Base-by-base conservation (phyloP, 2,797 vertebrate species). In the Zalophus californianus region DNA sequence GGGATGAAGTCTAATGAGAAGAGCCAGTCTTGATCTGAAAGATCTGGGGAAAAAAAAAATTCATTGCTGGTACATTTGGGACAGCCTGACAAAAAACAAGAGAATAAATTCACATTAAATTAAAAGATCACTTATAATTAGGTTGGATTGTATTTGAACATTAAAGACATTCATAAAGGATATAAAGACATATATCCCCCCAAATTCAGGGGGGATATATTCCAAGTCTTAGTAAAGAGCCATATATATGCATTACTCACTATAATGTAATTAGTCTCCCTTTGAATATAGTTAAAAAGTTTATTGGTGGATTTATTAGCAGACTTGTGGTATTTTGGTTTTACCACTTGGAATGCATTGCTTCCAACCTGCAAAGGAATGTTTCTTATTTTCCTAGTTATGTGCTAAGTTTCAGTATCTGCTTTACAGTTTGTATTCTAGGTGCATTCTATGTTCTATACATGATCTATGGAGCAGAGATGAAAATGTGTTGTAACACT, bases 401-500 rank as follows among this genome's bases (percentile, higher is more conserved):
- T 68, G 25, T 80, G 52, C 79, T 94, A 84, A 72, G n/a, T 66
- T 95, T 96, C 56, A 72, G 38, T 38, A 68, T 86, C 66, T 91
- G 77, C 48, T 86, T 95, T 79, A 70, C 52, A 92, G 35, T 92
- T 96, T 95, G 85, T 27, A 86, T 96, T 97, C 66, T 54, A 94
- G 66, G 56, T 86, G 16, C 38, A 62, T 85, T 68, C 85, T 91
- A 56, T 72, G 56, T 94, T 95, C 88, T 91, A 82, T 78, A 80
- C 83, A 93, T 85, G 79, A 94, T 93, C 82, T 89, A 20, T 27
- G 32, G 73, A 93, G 95, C 66, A 96, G 86, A 95, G 88, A 92
- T 80, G 78, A 97, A 96, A 90, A 97, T 84, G 86, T 93, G 85
- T 66, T 78, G 38, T 90, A 96, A 88, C 90, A 94, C 95, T 97